These are phyloP conservation scores for Metaphire vulgaris DNA, from an alignment of 1,140 invertebrate species.

Conservation along the genomic window DNA sequence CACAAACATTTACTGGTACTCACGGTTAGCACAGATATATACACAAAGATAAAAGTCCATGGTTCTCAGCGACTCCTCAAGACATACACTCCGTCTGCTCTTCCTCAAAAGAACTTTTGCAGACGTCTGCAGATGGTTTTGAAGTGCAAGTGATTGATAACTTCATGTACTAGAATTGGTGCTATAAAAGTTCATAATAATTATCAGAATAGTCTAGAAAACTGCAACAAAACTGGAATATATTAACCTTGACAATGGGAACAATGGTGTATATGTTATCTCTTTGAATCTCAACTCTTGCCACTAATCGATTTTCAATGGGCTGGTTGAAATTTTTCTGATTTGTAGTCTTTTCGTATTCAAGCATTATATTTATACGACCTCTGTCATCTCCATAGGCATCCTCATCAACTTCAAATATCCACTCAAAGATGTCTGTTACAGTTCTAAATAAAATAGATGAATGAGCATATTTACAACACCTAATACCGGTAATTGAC, in stretches of 20 bases:
- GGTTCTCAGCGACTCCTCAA: no score
- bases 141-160: no score
- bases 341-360: background rate
- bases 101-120: no score
- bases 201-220: no score
- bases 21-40: no score
- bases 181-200: no score
- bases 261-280: conserved; percentile 88
- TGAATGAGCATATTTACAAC: background rate
- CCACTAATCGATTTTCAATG: conserved; percentile 57
- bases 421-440: background rate
- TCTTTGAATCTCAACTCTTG: conserved; percentile 80
- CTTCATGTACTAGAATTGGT: no score
- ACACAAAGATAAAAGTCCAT: no score
- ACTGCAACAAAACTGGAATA: no score
- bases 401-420: background rate
- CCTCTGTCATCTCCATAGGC: background rate
- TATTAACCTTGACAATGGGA: conserved; percentile 78
- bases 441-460: background rate
- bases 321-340: background rate
- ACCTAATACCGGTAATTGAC: background rate
- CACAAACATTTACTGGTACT: no score
- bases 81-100: no score
- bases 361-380: background rate
- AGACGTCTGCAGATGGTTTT: no score